These are phyloP conservation scores for Ficedula albicollis DNA, from an alignment of 2,797 vertebrate genomes.

Conservation along the genomic window DNA sequence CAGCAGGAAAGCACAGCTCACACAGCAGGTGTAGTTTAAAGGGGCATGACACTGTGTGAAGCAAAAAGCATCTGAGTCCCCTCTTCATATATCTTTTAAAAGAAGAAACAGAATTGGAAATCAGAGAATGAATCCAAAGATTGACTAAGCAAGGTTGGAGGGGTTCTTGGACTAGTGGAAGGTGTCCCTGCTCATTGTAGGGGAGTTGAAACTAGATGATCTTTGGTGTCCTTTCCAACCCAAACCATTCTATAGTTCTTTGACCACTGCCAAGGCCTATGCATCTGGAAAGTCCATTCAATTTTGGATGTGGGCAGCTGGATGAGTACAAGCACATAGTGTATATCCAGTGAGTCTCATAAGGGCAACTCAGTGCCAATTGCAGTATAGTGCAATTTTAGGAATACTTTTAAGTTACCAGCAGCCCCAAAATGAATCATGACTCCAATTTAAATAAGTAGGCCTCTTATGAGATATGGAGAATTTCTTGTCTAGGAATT, in stretches of 20 bases:
- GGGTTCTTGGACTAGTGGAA: not conserved
- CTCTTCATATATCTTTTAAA: not conserved
- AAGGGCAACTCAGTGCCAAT: not conserved
- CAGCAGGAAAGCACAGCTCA: not conserved
- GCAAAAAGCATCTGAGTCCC: not conserved
- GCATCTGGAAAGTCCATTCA: not conserved
- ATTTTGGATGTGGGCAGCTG: not conserved
- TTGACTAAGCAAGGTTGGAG: not conserved
- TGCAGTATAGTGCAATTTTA: not conserved
- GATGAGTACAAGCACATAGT: not conserved
- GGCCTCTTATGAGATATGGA: not conserved
- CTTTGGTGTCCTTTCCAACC: not conserved
- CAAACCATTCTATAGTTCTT: not conserved
- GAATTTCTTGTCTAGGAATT: not conserved
- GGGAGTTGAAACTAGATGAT: not conserved
- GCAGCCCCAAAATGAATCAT: not conserved
- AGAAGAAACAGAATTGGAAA: not conserved
- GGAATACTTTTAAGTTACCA: not conserved
- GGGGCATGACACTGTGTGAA: not conserved
- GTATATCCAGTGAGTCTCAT: not conserved
- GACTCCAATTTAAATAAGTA: not conserved
- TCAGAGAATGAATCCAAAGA: not conserved
- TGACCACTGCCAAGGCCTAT: not conserved
- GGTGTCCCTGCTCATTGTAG: too few relatives aligned
- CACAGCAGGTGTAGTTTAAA: not conserved